phyloP scores from a whole-genome alignment of 2,888 invertebrate species.

The Willowsia nigromaculata region DNA sequence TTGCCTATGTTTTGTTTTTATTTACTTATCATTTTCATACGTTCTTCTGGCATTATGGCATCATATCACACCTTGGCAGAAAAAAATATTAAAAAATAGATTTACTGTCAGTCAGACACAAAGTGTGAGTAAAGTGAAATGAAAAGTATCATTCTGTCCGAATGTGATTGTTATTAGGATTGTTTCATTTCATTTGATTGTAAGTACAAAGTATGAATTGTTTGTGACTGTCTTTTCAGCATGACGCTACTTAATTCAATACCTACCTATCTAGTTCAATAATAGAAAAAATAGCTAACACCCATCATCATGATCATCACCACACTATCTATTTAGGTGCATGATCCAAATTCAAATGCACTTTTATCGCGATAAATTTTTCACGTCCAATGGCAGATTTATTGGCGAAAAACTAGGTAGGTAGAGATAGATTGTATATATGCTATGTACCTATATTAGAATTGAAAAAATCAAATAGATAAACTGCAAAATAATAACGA shows the following conservation, averaged over 20 bases:
- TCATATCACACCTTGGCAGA: conserved; percentile 24
- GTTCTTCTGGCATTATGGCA: not conserved
- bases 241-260: not conserved
- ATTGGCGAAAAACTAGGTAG: conserved; percentile 30
- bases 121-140: conserved; percentile 1
- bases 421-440: no score
- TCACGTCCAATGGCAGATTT: conserved; percentile 44
- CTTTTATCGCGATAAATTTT: conserved; percentile 29
- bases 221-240: not conserved
- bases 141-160: not conserved
- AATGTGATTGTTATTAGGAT: not conserved
- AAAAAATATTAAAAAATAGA: not conserved
- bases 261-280: not conserved
- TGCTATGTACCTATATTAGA: not conserved
- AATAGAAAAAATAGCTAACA: conserved; percentile 30
- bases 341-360: conserved; percentile 17
- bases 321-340: no score
- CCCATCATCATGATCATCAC: not conserved
- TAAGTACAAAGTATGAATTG: not conserved
- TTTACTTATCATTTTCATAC: not conserved
- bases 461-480: not conserved
- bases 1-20: not conserved
- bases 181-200: not conserved
- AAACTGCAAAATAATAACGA: not conserved
- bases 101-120: not conserved